Base-by-base conservation (phyloP, 2,797 vertebrate genomes). In the Sciaenops ocellatus region DNA sequence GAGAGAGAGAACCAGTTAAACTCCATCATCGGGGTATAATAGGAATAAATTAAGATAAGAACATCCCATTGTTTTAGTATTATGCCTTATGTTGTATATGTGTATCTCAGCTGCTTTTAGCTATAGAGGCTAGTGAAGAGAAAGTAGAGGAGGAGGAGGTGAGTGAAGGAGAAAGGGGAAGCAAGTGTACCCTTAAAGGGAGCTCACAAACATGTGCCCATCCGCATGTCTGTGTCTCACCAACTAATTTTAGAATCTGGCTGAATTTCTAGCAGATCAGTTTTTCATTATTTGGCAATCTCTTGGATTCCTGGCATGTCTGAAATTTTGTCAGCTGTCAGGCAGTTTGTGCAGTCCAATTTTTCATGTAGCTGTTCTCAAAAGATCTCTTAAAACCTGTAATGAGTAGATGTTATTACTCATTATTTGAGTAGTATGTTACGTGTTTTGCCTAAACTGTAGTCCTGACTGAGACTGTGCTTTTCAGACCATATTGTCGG, bases 21-120 rank as follows among this genome's bases (percentile, higher is more conserved):
- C 61, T 74, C 34, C 69, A 56, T 84, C 77, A 79, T 69, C n/a
- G 2, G 76, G 69, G 60, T 69, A 24, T 67, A 72, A 61, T 30
- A 38, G 69, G 74, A 82, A 83, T 77, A 83, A 67, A 84, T 88
- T 65, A 78, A 78, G 63, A 85, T 76, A 69, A 84, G 79, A 64
- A 57, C 28, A 50, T 51, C 65, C 38, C 61, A 38, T 87, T 86
- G 86, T 85, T 85, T 86, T 38, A 64, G 41, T 38, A 30, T 18
- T n/a, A 59, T 71, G 65, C 55, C 74, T 79, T 59, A 68, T 78
- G 38, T 56, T 57, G 10, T 64, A 5, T 56, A 28, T 30, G 34
- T 64, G 52, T 50, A 20, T 60, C 38, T 28, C 63, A 34, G 60
- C 68, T 74, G 50, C 47, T 59, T 54, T 80, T 48, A 55, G 52